Base-by-base conservation (phyloP, 2,113 vertebrate genomes). In the Ammospiza caudacuta region DNA sequence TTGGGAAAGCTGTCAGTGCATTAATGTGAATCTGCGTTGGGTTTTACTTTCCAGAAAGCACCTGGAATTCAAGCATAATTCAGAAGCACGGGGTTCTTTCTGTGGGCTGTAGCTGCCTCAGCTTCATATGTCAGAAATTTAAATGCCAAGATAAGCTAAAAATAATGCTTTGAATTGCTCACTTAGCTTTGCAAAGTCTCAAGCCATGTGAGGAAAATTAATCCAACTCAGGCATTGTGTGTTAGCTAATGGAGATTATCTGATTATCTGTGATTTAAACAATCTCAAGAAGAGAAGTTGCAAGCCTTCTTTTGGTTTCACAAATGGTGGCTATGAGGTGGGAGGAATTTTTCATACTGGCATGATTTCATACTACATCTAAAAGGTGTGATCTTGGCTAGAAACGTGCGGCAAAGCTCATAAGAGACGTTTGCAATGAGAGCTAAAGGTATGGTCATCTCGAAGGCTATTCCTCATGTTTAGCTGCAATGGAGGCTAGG, bases 211-310 rank as follows among this genome's bases (percentile, higher is more conserved):
- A 10, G 43, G 49, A 47, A 87, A 88, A 79, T 52, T 17, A 82
- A 66, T 73, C n/a, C 41, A 57, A 33, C 0, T 2, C 2, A 9
- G 33, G 15, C 3, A 1, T 33, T 75, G n/a, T 31, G 5, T 81
- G 10, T 85, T 79, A 79, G 9, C n/a, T 80, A 73, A 46, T 64
- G 49, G 17, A 46, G 31, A 76, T 46, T 49, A 49, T 25, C 47
- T 1, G 2, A 44, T 46, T 85, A 47, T 37, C 25, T 78, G 9
- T 47, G 75, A 12, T n/a, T 82, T 61, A 52, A 77, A 31, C 20
- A 70, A 69, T 57, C 28, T 72, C n/a, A 41, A 62, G 68, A 69
- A 95, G 29, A 89, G 33, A 51, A 58, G 31, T 12, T 58, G 29
- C 11, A 85, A 59, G 24, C 24, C 28, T 6, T 11, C 43, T 68